Conservation (phyloP, 2,113 vertebrate genomes). For the Melanotaenia duboulayi region DNA sequence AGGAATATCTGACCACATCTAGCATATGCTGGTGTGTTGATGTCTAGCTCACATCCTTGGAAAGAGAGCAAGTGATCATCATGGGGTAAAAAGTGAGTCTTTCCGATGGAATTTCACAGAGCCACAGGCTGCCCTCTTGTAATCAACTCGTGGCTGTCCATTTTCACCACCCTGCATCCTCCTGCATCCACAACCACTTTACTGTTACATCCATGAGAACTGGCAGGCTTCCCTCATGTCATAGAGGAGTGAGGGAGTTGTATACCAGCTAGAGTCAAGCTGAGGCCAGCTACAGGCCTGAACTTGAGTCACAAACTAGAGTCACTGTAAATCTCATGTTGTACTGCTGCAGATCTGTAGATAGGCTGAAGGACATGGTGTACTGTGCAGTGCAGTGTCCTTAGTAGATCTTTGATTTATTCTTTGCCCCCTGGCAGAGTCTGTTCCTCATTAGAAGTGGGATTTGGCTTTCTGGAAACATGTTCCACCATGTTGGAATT, state of each 20-base stretch:
- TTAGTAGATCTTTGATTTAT: constrained; percentile 43
- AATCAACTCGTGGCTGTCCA: constrained; percentile 70
- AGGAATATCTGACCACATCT: constrained; percentile 48
- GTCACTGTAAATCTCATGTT: constrained; percentile 6
- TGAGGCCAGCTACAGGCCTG: constrained; percentile 49
- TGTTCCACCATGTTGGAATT: constrained; percentile 55
- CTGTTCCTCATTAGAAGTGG: constrained; percentile 61
- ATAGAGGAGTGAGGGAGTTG: constrained; percentile 43
- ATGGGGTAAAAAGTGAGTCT: constrained; percentile 41
- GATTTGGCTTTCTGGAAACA: constrained; percentile 33
- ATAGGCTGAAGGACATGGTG: constrained; percentile 10
- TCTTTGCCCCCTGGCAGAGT: constrained; percentile 27
- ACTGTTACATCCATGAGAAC: constrained; percentile 64
- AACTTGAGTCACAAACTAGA: not conserved
- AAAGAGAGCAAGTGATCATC: constrained; percentile 57
- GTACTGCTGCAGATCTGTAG: constrained; percentile 25
- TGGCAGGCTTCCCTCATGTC: constrained; percentile 55
- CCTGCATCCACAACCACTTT: constrained; percentile 59
- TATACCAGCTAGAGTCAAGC: constrained; percentile 43
- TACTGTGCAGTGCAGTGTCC: constrained; percentile 16
- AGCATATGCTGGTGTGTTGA: constrained; percentile 5
- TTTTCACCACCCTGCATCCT: constrained; percentile 62
- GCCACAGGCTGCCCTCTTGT: constrained; percentile 63
- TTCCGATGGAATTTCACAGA: constrained; percentile 64
- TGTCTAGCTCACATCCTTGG: constrained; percentile 60